These are phyloP conservation scores for Karalla daura DNA, from an alignment of 2,797 vertebrate genomes.

Conservation along the genomic window DNA sequence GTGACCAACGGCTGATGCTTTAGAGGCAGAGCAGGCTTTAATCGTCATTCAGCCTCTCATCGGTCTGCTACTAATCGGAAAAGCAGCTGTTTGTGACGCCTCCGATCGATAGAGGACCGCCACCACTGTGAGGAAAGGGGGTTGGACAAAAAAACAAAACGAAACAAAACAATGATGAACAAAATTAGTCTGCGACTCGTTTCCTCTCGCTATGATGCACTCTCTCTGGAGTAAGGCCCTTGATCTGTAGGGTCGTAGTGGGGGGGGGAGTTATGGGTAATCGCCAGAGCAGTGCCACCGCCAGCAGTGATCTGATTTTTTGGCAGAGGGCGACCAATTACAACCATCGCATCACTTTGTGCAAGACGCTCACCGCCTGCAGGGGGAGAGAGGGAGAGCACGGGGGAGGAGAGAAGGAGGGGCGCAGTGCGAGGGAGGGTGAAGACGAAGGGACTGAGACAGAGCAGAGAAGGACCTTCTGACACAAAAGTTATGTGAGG, in stretches of 20 bases:
- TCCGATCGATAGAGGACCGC: conserved; percentile 46
- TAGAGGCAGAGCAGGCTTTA: conserved; percentile 31
- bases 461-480: conserved; percentile 17
- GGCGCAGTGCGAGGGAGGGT: conserved; percentile 2
- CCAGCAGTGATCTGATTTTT: conserved; percentile 73
- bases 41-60: conserved; percentile 39
- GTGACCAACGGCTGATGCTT: conserved; percentile 34
- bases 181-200: conserved; percentile 58
- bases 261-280: conserved; percentile 63
- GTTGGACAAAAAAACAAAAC: conserved; percentile 22
- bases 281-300: conserved; percentile 60
- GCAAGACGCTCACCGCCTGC: conserved; percentile 65
- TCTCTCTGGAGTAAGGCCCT: conserved; percentile 53
- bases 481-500: neutral
- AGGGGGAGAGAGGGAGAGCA: conserved; percentile 30
- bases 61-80: conserved; percentile 46
- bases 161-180: conserved; percentile 25
- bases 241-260: conserved; percentile 55
- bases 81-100: conserved; percentile 50
- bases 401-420: neutral
- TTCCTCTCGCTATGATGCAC: conserved; percentile 32
- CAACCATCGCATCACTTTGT: conserved; percentile 79
- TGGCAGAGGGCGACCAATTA: conserved; percentile 80
- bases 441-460: neutral
- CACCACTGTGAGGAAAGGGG: conserved; percentile 1